Conservation (phyloP, 2,888 invertebrate species). For the Neuroscelio doddi region DNA sequence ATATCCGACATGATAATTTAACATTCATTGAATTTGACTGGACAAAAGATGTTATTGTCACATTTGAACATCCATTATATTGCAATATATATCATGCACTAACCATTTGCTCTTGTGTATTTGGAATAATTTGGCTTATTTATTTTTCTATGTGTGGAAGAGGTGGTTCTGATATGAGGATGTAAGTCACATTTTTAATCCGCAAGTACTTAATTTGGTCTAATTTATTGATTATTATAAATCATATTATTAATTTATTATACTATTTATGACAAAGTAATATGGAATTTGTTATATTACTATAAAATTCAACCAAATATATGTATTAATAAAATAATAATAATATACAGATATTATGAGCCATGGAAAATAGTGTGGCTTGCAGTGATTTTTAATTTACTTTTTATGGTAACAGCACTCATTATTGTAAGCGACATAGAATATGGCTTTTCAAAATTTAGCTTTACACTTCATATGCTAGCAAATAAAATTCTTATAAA, state of each 20-base stretch:
- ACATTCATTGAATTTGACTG: conserved; percentile 35
- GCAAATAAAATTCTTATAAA: not conserved
- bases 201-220: conserved; percentile 5
- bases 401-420: not conserved
- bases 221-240: not conserved
- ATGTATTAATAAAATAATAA: not conserved
- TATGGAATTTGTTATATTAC: not conserved
- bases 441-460: conserved; percentile 2
- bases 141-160: conserved; percentile 75
- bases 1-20: not conserved
- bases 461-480: not conserved
- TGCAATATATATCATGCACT: conserved; percentile 43
- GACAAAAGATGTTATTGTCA: conserved; percentile 39
- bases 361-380: conserved; percentile 3
- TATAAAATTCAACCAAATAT: not conserved
- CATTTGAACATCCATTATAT: conserved; percentile 25
- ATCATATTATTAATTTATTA: too few species aligned
- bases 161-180: conserved; percentile 72
- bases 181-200: conserved; percentile 64
- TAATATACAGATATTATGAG: not conserved
- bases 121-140: conserved; percentile 74
- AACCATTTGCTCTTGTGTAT: conserved; percentile 73
- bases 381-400: conserved; percentile 1
- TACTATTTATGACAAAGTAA: too few species aligned
- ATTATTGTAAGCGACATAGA: not conserved